Evolutionary conservation across 2,113 vertebrate genomes (phyloP).

Genomic region (Stictonetta naevosa): DNA sequence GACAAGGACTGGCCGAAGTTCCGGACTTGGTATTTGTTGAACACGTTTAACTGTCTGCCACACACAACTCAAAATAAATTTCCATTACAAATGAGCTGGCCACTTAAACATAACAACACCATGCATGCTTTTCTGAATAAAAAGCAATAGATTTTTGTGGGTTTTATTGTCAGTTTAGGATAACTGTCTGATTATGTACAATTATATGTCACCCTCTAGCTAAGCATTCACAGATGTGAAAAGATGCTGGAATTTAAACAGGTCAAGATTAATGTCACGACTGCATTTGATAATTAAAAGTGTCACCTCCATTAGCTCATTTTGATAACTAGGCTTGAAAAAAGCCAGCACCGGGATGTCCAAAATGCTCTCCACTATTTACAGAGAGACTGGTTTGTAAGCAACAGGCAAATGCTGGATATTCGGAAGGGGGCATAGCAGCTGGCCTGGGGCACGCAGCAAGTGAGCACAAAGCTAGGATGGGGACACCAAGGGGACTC

Average conservation of each 20-base stretch:
- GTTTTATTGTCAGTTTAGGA: background rate
- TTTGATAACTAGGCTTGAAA: constrained; percentile 43
- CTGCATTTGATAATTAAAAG: constrained; percentile 50
- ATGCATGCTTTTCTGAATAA: background rate
- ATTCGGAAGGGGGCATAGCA: background rate
- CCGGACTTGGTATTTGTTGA: background rate
- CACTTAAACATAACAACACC: background rate
- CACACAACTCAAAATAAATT: background rate
- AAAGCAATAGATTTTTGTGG: background rate
- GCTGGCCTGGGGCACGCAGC: background rate
- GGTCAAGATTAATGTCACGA: constrained; percentile 25
- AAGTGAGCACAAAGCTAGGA: background rate
- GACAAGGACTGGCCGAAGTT: background rate
- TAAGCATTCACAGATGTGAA: background rate
- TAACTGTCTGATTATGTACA: constrained; percentile 30
- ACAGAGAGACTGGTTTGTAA: background rate
- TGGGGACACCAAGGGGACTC: background rate
- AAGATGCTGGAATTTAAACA: constrained; percentile 46
- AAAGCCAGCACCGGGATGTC: background rate
- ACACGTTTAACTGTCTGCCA: background rate
- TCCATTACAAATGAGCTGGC: background rate
- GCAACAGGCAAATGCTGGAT: rapidly evolving
- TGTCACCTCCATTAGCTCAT: constrained; percentile 51
- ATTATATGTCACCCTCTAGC: constrained; percentile 37
- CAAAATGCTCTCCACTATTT: background rate